Evolutionary conservation across 2,888 invertebrate genomes (phyloP).

Genomic region (Formica aserva): DNA sequence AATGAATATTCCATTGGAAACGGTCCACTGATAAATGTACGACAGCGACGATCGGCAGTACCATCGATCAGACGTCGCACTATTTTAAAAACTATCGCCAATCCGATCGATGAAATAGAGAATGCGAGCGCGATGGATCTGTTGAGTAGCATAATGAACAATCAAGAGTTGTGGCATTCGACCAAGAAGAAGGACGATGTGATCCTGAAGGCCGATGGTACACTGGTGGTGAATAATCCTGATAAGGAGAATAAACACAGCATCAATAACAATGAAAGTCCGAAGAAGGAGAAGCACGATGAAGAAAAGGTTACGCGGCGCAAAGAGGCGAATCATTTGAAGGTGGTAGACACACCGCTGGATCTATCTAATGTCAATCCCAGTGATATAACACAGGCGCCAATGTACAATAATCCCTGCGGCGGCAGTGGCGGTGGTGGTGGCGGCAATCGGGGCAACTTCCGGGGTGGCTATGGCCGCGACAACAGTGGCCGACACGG

Average conservation of each 20-base stretch:
- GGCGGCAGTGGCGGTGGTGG: constrained; percentile 85
- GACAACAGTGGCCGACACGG: constrained; percentile 79
- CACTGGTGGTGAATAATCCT: constrained; percentile 87
- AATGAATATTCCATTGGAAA: constrained; percentile 69
- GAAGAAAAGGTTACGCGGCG: neutral
- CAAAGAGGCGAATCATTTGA: constrained; percentile 21
- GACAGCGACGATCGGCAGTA: constrained; percentile 77
- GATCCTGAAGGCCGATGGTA: constrained; percentile 89
- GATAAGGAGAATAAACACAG: constrained; percentile 73
- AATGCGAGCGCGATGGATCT: constrained; percentile 86
- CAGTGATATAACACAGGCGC: constrained; percentile 86
- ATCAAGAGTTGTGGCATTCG: constrained; percentile 91
- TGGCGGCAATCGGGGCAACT: constrained; percentile 66
- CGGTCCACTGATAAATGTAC: constrained; percentile 77
- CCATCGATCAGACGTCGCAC: constrained; percentile 80
- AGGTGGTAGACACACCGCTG: constrained; percentile 70
- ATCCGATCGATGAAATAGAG: constrained; percentile 64
- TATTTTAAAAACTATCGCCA: constrained; percentile 77
- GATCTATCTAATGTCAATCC: constrained; percentile 79
- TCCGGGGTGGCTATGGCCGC: constrained; percentile 75
- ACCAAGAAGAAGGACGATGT: constrained; percentile 87
- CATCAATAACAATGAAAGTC: constrained; percentile 77
- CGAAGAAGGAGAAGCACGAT: constrained; percentile 75
- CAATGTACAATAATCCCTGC: constrained; percentile 89
- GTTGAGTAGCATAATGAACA: constrained; percentile 90